Evolutionary conservation across 2,888 invertebrate genomes (phyloP), one percentile per base, ranked within the genome.

Genomic region (Neria commutata): DNA sequence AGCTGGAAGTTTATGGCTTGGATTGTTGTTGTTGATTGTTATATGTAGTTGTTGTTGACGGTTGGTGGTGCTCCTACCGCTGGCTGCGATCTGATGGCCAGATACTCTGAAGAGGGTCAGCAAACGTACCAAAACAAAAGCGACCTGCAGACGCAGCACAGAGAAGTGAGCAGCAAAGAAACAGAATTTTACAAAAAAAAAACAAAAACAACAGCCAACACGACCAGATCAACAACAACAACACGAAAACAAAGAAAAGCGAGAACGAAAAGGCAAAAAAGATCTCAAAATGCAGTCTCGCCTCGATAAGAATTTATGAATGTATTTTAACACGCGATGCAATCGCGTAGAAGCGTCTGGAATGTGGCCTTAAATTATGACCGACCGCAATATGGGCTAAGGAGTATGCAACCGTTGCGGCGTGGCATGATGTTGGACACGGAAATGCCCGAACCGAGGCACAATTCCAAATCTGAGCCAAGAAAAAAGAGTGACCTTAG

Each of bases 381-480:
- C 17, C 17, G 50, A 56, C 53, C 45, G 45, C 42, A 17, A 46
- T 17, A 29, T n/a, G 11, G 21, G 49, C 40, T 25, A 51, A 40
- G 6, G n/a, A 48, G 23, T 19, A 34, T 47, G 24, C n/a, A 26
- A 1, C n/a, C 3, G 40, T n/a, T n/a, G n/a, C n/a, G n/a, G n/a
- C n/a, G n/a, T n/a, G n/a, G n/a, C n/a, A n/a, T n/a, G n/a, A n/a
- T n/a, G n/a, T 14, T n/a, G 33, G 45, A 29, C 19, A 40, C 16
- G 33, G 57, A 58, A 65, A 66, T 52, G 68, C 59, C 62, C 46
- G 23, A 46, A 21, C 17, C 26, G 40, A 37, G 33, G 54, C 74
- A 71, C 69, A 75, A 74, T 62, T 74, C 65, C 67, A 73, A 71
- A 75, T 75, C 74, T 75, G 74, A 71, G 71, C n/a, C n/a, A n/a